Conservation (phyloP, 2,888 invertebrate genomes). For the Rhagonycha fulva region DNA sequence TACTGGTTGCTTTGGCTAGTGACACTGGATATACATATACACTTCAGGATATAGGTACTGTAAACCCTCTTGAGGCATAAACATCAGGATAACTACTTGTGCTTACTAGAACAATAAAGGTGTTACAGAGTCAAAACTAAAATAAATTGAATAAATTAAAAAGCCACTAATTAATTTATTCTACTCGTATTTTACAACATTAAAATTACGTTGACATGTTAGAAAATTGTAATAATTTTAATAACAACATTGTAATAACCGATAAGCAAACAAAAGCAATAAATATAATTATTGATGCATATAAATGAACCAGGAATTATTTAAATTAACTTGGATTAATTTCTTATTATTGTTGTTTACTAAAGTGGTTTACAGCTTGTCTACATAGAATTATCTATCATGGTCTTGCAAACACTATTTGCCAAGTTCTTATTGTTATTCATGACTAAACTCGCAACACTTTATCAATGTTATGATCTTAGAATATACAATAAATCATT, state of each 20-base stretch:
- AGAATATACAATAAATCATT: conserved; percentile 18
- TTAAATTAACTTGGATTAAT: not conserved
- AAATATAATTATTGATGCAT: not conserved
- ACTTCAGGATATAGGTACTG: conserved; percentile 34
- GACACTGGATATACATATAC: conserved; percentile 38
- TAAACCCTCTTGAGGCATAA: conserved; percentile 29
- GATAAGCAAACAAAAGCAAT: not conserved
- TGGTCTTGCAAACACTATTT: conserved; percentile 26
- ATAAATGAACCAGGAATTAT: not conserved
- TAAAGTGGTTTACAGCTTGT: not conserved
- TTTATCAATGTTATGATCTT: conserved; percentile 21
- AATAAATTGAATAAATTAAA: not conserved
- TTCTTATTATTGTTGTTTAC: not conserved
- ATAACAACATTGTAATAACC: not conserved
- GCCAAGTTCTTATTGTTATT: conserved; percentile 29
- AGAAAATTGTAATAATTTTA: not conserved
- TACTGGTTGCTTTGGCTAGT: conserved; percentile 37
- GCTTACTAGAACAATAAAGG: conserved; percentile 19
- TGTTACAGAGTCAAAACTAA: conserved; percentile 8
- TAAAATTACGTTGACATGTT: not conserved
- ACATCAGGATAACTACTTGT: conserved; percentile 27
- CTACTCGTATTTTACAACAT: not conserved
- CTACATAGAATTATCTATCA: conserved; percentile 23
- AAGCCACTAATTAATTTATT: not conserved
- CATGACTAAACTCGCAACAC: conserved; percentile 19